phyloP scores from a whole-genome alignment of 2,113 vertebrate genomes.

The Hypanus sabinus region DNA sequence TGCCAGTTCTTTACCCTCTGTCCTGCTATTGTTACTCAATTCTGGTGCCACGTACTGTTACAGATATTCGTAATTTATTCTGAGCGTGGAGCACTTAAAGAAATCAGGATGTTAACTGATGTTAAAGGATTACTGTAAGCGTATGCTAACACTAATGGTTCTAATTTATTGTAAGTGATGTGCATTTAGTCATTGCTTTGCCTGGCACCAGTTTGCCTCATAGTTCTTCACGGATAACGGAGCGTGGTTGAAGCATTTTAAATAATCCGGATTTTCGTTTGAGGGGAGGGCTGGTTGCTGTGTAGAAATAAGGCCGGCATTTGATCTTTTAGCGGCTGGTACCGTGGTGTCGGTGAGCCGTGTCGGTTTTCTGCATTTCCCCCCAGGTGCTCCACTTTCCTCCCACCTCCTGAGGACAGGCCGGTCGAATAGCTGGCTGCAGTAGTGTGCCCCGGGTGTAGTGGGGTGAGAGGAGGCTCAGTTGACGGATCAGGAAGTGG shows the following conservation, averaged over 20 bases:
- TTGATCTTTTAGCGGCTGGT: too few species aligned
- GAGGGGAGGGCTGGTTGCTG: too few species aligned
- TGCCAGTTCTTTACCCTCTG: background rate
- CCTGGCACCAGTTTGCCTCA: background rate
- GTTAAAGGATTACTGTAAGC: background rate
- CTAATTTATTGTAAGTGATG: background rate
- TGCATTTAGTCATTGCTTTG: background rate
- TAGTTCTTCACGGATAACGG: background rate
- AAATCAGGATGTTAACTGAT: background rate
- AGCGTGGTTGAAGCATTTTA: background rate
- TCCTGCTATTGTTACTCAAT: background rate
- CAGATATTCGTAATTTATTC: background rate
- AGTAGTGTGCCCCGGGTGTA: too few species aligned
- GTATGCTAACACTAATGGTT: background rate
- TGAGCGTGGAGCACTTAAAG: background rate
- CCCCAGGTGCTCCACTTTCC: too few species aligned
- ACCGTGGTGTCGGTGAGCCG: too few species aligned
- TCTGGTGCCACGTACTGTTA: background rate
- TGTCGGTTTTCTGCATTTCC: too few species aligned
- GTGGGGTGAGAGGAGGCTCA: too few species aligned
- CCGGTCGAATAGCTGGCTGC: too few species aligned
- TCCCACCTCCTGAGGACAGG: too few species aligned
- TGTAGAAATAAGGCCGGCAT: too few species aligned
- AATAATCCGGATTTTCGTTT: too few species aligned
- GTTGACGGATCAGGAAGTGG: too few species aligned